Evolutionary conservation across 2,113 vertebrate species (phyloP), one percentile per base, ranked within the genome.

Genomic region (Emydura subglobosa): DNA sequence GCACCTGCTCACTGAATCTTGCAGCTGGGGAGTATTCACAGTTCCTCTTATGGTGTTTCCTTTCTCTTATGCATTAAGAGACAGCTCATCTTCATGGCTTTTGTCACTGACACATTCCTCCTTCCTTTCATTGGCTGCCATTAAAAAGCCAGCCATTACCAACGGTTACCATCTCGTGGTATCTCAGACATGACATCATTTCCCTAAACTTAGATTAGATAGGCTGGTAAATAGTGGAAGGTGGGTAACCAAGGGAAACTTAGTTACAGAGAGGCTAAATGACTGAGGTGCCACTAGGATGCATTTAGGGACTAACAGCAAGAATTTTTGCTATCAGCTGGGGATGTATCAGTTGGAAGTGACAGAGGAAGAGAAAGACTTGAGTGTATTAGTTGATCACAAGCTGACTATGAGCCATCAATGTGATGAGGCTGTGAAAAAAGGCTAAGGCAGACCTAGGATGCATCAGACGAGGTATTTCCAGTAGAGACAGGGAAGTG

Each of bases 21-120:
- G 89, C 90, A 93, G 86, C 86, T 95, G 95, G 82, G 96, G 68
- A 96, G 89, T 87, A 51, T 34, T 79, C 54, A 92, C 72, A 87
- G 76, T 88, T 94, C 10, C 65, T 95, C 7, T 14, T 92, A n/a
- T 90, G 79, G 55, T 95, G 93, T 93, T 83, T 39, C 14, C 53
- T 85, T 95, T 96, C 55, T 91, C 39, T 96, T 95, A 88, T 95
- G 96, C 59, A 96, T 95, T 88, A 93, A 90, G 90, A 44, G 82
- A 94, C 90, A 68, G 80, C 84, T 68, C 51, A 68, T 95, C 82
- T 96, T 91, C 93, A 91, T 87, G 82, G 92, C 96, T 90, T 92
- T 17, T 72, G 59, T 83, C 80, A 85, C 68, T 85, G 84, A 92
- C 93, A 90, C 4, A 72, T 89, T 92, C 96, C 57, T 85, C 91